Base-by-base conservation (phyloP, 2,797 vertebrate genomes). In the Acestrorhynchus altus region DNA sequence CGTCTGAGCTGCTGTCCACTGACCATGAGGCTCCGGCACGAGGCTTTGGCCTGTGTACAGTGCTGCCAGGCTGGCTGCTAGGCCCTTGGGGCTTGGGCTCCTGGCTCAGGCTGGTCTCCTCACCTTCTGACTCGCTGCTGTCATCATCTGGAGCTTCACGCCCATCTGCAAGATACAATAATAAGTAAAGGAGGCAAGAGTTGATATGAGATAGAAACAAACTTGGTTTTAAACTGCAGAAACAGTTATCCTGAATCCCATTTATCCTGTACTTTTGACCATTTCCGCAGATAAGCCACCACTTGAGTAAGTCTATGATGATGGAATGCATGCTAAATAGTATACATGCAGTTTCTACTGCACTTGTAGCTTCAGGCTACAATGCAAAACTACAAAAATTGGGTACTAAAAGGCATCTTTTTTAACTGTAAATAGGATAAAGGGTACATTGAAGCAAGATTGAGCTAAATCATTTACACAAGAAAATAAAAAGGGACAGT, bases 41-140 rank as follows among this genome's bases (percentile, higher is more conserved):
- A 26, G 60, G 26, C 74, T 95, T 90, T 26, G 95, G 94, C 82
- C 94, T 89, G 89, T 95, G 96, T 76, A 92, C 90, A 31, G 92
- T 60, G 86, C 93, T 95, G 86, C 92, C 81, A 0, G 93, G 94
- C 13, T 96, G 95, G 83, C 92, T 94, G 85, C 93, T 90, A 26
- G 61, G 56, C 16, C 80, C 59, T 0, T 83, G 85, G 0, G 84
- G 79, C 86, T 93, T 95, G 0, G 90, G 74, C 1, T 97, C 97
- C 77, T 94, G 96, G 81, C 83, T 88, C 66, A 91, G 0, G 70
- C 94, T 94, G 0, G 93, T 88, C 79, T 99, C 97, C 0, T 99
- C 98, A 0, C 90, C 94, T 0, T 99, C 98, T 0, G 98, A 99
- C 79, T 99, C 98, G 2, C 97, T 99, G 93, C 97, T 99, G 85